These are phyloP conservation scores for Rhodinocichla rosea DNA, from an alignment of 2,113 vertebrate species.

Conservation along the genomic window DNA sequence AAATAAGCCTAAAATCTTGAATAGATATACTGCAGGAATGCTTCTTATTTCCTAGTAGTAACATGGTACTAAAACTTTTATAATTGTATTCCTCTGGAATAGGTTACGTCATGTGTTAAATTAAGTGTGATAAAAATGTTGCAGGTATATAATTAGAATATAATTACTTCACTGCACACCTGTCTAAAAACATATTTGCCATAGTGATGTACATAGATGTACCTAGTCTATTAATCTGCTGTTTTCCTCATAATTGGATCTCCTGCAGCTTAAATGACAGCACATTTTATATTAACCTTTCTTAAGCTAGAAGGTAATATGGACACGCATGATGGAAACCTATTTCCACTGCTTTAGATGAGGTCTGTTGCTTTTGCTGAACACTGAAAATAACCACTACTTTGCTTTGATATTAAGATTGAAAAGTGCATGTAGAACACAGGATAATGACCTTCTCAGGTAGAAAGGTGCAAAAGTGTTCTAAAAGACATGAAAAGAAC, in stretches of 20 bases:
- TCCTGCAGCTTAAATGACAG: neutral
- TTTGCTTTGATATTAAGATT: neutral
- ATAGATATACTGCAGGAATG: neutral
- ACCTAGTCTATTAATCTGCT: constrained; percentile 53
- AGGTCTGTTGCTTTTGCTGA: neutral
- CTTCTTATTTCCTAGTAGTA: neutral
- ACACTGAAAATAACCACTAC: neutral
- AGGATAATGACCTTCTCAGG: neutral
- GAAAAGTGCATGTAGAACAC: neutral
- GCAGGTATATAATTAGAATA: constrained; percentile 54
- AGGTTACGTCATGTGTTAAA: neutral
- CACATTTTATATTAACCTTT: constrained; percentile 50
- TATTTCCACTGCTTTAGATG: neutral
- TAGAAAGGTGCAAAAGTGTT: neutral
- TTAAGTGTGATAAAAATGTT: constrained; percentile 29
- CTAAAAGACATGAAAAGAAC: neutral
- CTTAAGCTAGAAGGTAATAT: constrained; percentile 23
- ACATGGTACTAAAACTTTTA: neutral
- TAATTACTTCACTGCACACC: constrained; percentile 55
- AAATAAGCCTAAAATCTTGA: neutral
- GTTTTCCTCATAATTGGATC: constrained; percentile 45
- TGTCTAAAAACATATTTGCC: constrained; percentile 30
- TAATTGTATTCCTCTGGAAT: neutral
- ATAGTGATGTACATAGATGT: constrained; percentile 29
- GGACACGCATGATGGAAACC: constrained; percentile 21